Evolutionary conservation across 2,797 vertebrate genomes (phyloP), one percentile per base, ranked within the genome.

Genomic region (Naso thynnoides): DNA sequence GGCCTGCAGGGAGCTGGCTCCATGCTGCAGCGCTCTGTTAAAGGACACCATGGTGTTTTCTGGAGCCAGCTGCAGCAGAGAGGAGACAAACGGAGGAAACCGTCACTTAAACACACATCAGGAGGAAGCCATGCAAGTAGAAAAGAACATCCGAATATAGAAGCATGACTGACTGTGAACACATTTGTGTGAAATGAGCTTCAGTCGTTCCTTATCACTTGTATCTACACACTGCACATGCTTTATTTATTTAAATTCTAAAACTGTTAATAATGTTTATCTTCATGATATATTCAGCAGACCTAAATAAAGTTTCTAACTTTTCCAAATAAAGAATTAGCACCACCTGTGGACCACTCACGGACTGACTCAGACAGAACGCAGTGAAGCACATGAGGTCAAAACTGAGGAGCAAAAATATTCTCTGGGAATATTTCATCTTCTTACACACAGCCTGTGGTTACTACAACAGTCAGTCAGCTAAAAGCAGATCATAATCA

Each of bases 41-140:
- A 99, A 99, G 83, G 98, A 98, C 96, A 97, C 95, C 84, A 97
- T 66, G 0, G 97, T 99, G 92, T 99, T 97, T 86, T 99, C 98
- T 63, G 98, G 97, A 73, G 97, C 97, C 87, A 99, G 50, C 98
- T 97, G 70, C 0, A 79, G 60, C 26, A 66, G 42, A 79, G 4
- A 70, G 23, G 23, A 56, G 52, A 79, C 47, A 81, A 27, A 76
- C 24, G 15, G 39, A 16, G 19, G 42, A 9, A 3, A 52, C 29
- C 8, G 68, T 82, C 61, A 86, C 50, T 53, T 62, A 27, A 39
- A 47, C 47, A 66, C 26, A 69, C 45, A 47, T 18, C 19, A 38
- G 5, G 13, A 0, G 19, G 15, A 19, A 19, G 44, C 10, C 18
- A 14, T 2, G 7, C 0, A 23, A 42, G 6, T n/a, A 63, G 8